phyloP scores from a whole-genome alignment of 2,888 invertebrate species.

The Thereva unica region DNA sequence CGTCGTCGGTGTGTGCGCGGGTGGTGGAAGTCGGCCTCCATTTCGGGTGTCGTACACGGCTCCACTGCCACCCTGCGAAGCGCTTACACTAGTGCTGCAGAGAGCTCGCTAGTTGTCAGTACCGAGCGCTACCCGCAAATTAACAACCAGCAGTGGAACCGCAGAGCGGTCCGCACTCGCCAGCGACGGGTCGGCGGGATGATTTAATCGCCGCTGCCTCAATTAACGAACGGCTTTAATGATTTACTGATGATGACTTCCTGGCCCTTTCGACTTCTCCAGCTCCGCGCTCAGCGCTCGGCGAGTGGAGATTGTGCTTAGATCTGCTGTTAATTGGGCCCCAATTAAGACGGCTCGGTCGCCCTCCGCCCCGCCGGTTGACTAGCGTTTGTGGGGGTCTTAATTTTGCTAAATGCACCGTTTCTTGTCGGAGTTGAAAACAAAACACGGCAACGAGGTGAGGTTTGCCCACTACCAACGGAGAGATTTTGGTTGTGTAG shows the following conservation, averaged over 20 bases:
- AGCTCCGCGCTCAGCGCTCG: conserved; percentile 5
- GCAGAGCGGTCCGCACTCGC: too few species aligned
- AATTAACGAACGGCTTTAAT: too few species aligned
- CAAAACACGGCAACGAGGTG: conserved; percentile 28
- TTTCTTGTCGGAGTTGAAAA: conserved; percentile 23
- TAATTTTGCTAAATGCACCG: conserved; percentile 27
- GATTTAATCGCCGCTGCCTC: too few species aligned
- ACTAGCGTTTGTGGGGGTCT: conserved; percentile 6
- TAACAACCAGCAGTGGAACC: too few species aligned
- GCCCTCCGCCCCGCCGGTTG: conserved; percentile 1
- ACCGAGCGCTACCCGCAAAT: too few species aligned
- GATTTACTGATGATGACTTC: too few species aligned
- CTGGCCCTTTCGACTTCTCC: background rate
- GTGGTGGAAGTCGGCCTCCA: background rate
- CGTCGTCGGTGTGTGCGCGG: conserved; percentile 12
- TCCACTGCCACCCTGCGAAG: too few species aligned
- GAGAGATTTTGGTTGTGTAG: conserved; percentile 7
- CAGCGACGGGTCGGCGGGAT: too few species aligned
- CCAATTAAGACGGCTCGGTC: conserved; percentile 44
- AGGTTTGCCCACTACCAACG: conserved; percentile 16
- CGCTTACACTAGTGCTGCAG: too few species aligned
- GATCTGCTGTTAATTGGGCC: conserved; percentile 44
- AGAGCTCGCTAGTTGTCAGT: too few species aligned
- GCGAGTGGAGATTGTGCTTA: background rate
- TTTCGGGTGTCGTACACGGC: too few species aligned